These are phyloP conservation scores for Gymnocephalus cernua DNA, from an alignment of 2,113 vertebrate genomes.

Conservation along the genomic window DNA sequence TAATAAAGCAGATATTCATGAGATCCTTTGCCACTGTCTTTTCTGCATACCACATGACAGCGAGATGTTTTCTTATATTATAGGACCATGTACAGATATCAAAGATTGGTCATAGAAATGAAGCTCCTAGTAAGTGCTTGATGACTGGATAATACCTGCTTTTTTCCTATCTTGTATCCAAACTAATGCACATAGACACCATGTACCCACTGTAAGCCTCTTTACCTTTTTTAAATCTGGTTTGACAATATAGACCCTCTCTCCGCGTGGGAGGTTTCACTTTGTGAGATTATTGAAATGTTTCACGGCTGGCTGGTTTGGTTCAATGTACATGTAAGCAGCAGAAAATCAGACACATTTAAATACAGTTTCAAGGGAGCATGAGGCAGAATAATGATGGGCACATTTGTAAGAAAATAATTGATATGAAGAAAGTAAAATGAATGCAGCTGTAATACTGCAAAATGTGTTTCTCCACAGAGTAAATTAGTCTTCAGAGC, in stretches of 20 bases:
- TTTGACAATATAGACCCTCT: conserved; percentile 40
- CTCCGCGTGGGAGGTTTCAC: conserved; percentile 38
- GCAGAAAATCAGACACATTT: conserved; percentile 53
- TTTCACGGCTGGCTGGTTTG: conserved; percentile 52
- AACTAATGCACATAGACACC: conserved; percentile 26
- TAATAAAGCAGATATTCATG: conserved; percentile 70
- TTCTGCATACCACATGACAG: conserved; percentile 20
- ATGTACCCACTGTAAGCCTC: conserved; percentile 4
- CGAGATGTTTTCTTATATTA: conserved; percentile 47
- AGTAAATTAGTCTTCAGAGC: conserved; percentile 21
- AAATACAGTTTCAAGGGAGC: conserved; percentile 53
- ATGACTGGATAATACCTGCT: conserved; percentile 26
- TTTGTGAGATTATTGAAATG: conserved; percentile 67
- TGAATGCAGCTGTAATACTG: conserved; percentile 14
- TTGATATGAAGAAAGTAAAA: conserved; percentile 1
- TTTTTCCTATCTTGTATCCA: background rate
- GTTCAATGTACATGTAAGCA: conserved; percentile 61
- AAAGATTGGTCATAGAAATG: conserved; percentile 18
- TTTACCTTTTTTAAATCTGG: conserved; percentile 33
- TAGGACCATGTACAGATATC: conserved; percentile 22
- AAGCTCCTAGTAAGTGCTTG: conserved; percentile 1
- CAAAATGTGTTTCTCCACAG: background rate
- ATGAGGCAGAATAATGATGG: conserved; percentile 44
- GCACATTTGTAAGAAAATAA: conserved; percentile 32
- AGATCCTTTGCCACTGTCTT: conserved; percentile 31